phyloP scores from a whole-genome alignment of 2,113 vertebrate species.

The Bos indicus region DNA sequence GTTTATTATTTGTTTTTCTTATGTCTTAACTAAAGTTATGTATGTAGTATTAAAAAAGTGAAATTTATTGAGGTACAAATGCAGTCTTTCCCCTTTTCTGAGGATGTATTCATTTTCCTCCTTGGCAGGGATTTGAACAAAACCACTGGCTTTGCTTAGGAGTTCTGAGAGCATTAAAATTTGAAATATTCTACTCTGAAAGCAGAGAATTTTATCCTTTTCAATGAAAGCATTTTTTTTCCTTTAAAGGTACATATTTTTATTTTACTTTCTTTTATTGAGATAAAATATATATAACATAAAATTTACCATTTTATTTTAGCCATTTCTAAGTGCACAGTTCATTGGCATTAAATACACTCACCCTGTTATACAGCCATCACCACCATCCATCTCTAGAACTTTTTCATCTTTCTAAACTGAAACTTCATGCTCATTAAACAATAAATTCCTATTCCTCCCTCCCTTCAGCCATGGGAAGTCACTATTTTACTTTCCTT shows the following conservation, averaged over 20 bases:
- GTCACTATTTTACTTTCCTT: neutral
- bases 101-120: neutral
- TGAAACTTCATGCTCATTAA: neutral
- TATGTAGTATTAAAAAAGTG: neutral
- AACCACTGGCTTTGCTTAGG: neutral
- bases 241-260: neutral
- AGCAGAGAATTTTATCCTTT: constrained; percentile 5
- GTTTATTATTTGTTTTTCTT: constrained; percentile 24
- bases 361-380: neutral
- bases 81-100: neutral
- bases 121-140: neutral
- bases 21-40: neutral
- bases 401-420: neutral
- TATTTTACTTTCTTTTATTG: neutral
- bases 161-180: neutral
- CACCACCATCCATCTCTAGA: neutral
- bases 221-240: neutral
- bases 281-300: neutral
- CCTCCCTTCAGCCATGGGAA: neutral
- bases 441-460: neutral
- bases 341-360: neutral
- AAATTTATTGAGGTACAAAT: neutral
- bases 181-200: neutral
- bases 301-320: neutral
- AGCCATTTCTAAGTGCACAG: neutral